Evolutionary conservation across 2,888 invertebrate genomes (phyloP).

Genomic region (Andrena bicolor): DNA sequence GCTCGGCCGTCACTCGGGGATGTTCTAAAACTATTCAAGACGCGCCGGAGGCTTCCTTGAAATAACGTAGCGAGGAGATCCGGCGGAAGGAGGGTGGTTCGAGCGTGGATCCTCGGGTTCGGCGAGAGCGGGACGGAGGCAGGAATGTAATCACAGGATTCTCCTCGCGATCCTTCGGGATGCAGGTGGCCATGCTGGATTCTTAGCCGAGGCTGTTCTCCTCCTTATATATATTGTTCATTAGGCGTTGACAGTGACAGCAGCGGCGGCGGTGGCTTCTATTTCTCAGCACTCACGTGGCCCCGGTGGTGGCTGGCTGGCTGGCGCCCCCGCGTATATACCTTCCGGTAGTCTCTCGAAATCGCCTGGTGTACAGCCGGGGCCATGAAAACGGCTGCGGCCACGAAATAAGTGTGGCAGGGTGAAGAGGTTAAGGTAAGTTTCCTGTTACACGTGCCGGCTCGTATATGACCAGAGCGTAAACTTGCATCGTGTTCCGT

Average conservation of each 20-base stretch:
- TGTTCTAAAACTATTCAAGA: slow-evolving; percentile 73
- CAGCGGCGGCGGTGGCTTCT: slow-evolving; percentile 61
- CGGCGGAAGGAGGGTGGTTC: slow-evolving; percentile 21
- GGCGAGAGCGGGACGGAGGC: slow-evolving; percentile 67
- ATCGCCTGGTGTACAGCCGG: slow-evolving; percentile 51
- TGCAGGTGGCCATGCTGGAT: slow-evolving; percentile 83
- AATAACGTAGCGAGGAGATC: slow-evolving; percentile 64
- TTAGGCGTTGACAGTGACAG: slow-evolving; percentile 81
- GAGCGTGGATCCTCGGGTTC: slow-evolving; percentile 41
- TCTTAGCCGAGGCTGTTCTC: slow-evolving; percentile 80
- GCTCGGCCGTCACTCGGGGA: slow-evolving; percentile 52
- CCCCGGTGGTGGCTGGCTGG: too few relatives aligned
- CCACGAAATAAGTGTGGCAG: slow-evolving; percentile 69
- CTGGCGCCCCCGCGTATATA: slow-evolving; percentile 16
- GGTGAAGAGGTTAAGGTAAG: slow-evolving; percentile 70
- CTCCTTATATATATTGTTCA: slow-evolving; percentile 80
- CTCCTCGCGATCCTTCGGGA: slow-evolving; percentile 83
- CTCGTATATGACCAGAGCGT: slow-evolving; percentile 61
- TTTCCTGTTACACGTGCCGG: slow-evolving; percentile 66
- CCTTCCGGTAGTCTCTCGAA: slow-evolving; percentile 56
- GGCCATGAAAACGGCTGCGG: slow-evolving; percentile 63
- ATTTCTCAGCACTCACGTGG: slow-evolving; percentile 65
- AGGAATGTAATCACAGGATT: slow-evolving; percentile 85
- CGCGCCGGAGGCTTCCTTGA: slow-evolving; percentile 58
- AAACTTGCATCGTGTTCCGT: slow-evolving; percentile 66